These are phyloP conservation scores for Psittacula cyanocephala DNA, from an alignment of 2,113 vertebrate genomes.

Conservation along the genomic window DNA sequence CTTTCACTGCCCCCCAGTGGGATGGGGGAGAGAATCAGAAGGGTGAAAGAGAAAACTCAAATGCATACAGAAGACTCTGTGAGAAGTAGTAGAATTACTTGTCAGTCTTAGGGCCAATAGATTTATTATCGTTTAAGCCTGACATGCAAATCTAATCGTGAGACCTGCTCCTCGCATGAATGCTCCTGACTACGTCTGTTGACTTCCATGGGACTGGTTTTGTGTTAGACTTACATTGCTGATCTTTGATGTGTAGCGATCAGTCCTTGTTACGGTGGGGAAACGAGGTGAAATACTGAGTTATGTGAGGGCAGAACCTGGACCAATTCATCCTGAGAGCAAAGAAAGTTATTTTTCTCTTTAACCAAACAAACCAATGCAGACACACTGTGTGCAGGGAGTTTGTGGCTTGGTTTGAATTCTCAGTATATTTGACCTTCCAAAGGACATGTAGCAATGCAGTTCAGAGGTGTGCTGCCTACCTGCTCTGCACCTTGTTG, in stretches of 20 bases:
- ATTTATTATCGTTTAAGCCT: neutral
- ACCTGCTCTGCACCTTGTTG: neutral
- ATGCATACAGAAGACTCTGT: neutral
- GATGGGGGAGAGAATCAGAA: neutral
- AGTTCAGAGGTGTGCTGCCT: slow-evolving; percentile 18
- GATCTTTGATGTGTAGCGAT: neutral
- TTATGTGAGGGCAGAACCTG: neutral
- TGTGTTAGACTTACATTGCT: neutral
- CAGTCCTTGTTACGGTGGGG: neutral
- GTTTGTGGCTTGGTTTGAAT: neutral
- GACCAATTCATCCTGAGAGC: neutral
- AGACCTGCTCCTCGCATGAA: neutral
- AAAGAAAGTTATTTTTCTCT: neutral
- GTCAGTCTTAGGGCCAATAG: neutral
- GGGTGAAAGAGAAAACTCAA: neutral
- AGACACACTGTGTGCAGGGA: neutral
- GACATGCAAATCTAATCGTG: neutral
- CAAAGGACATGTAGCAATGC: neutral
- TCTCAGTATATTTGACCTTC: neutral
- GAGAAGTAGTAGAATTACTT: neutral
- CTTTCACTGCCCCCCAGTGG: neutral
- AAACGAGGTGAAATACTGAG: neutral
- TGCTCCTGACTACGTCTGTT: neutral
- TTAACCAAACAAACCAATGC: neutral
- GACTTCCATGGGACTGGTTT: neutral